Conservation (phyloP, 2,113 vertebrate species). For the Pedionomus torquatus region DNA sequence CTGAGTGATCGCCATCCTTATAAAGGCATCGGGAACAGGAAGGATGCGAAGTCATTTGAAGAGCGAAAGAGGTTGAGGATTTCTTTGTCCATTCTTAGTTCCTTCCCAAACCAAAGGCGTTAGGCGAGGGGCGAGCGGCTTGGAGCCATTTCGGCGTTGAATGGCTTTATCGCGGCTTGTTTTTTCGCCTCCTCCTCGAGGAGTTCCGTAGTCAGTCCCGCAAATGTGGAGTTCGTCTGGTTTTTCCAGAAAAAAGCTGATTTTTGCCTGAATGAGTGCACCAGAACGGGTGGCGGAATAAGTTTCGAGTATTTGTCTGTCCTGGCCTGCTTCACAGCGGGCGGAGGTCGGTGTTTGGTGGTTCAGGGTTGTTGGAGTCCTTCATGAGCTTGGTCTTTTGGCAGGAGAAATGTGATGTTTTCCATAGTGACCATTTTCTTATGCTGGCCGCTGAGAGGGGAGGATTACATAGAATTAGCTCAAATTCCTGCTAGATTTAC, state of each 20-base stretch:
- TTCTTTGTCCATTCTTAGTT: constrained; percentile 47
- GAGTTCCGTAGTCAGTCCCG: background rate
- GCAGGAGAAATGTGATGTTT: constrained; percentile 2
- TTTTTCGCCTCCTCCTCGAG: background rate
- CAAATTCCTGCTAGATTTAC: constrained; percentile 75
- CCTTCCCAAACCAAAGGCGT: constrained; percentile 26
- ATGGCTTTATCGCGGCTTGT: background rate
- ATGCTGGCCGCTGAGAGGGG: constrained; percentile 8
- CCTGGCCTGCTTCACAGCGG: background rate
- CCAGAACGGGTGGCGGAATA: background rate
- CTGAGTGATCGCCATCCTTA: constrained; percentile 18
- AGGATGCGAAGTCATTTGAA: constrained; percentile 44
- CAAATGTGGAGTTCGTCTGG: background rate
- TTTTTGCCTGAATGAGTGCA: background rate
- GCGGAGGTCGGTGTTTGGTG: background rate
- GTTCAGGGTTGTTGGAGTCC: background rate
- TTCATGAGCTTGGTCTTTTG: background rate
- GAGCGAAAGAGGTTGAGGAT: constrained; percentile 42
- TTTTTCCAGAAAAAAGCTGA: background rate
- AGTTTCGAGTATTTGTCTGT: background rate
- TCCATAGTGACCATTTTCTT: constrained; percentile 2
- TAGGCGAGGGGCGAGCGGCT: background rate
- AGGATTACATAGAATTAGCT: constrained; percentile 66
- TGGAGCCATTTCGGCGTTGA: background rate
- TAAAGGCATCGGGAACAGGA: constrained; percentile 42